These are phyloP conservation scores for Lycia hirtaria DNA, from an alignment of 2,888 invertebrate genomes.

Conservation along the genomic window DNA sequence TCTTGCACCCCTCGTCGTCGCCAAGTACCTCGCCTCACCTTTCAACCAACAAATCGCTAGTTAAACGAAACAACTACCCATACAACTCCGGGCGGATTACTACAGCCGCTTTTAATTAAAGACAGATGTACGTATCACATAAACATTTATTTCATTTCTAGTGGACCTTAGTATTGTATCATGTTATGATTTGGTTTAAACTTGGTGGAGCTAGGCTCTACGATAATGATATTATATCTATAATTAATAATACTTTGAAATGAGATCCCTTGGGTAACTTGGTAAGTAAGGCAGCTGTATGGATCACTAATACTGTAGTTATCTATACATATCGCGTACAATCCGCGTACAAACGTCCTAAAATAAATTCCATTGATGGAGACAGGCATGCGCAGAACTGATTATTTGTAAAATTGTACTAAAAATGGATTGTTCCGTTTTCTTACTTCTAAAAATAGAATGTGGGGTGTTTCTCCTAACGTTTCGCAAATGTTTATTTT, in stretches of 20 bases:
- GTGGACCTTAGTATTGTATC: constrained; percentile 9
- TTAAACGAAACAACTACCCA: constrained; percentile 10
- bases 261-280: constrained; percentile 3
- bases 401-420: constrained; percentile 36
- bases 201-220: constrained; percentile 19
- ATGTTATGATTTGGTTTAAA: neutral
- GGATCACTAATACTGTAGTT: constrained; percentile 16
- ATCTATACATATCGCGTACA: constrained; percentile 37
- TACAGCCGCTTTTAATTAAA: constrained; percentile 9
- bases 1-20: constrained; percentile 60
- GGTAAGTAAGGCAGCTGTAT: neutral
- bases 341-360: constrained; percentile 36
- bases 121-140: neutral
- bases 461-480: neutral
- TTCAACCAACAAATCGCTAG: constrained; percentile 33
- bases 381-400: constrained; percentile 46
- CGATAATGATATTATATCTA: neutral
- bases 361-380: constrained; percentile 54
- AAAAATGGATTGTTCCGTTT: constrained; percentile 32
- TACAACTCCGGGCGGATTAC: neutral
- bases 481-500: constrained; percentile 1
- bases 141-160: constrained; percentile 17
- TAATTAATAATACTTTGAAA: constrained; percentile 14
- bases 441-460: constrained; percentile 23
- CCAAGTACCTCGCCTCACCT: constrained; percentile 58